Base-by-base conservation (phyloP, 2,797 vertebrate genomes). In the Enteromius fasciolatus region DNA sequence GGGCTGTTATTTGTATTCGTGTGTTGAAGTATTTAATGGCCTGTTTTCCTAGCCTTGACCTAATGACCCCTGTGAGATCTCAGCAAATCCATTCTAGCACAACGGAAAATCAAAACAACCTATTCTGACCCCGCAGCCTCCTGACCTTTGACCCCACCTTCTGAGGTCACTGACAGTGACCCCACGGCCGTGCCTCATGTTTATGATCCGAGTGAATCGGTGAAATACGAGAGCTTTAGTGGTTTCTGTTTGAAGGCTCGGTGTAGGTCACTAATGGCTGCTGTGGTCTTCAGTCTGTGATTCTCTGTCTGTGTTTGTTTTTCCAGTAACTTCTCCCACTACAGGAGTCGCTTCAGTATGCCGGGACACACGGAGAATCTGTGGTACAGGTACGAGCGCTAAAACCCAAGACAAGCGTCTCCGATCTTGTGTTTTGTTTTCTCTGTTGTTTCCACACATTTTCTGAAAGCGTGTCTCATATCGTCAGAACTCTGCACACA, bases 291-390 rank as follows among this genome's bases (percentile, higher is more conserved):
- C 15, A 54, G n/a, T 69, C n/a, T 69, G 3, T 79, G 50, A 75
- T 78, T 73, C 67, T 80, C 78, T 86, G 78, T 74, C 54, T 39
- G 15, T 25, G 41, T 76, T 14, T 46, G 44, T 83, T 85, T 85
- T 78, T 83, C 66, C 91, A 97, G 96, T 91, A 97, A 97, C 89
- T 98, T 98, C 91, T 97, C 97, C 73, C 97, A 98, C 94, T 97
- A 97, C 90, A 96, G 93, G 85, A 95, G 93, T 77, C 96, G 96
- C 59, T 97, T 98, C 91, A 96, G 92, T 89, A 97, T 97, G 96
- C 96, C 96, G 0, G 96, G 97, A 23, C 85, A 94, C 89, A 96
- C 92, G 0, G 95, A 97, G 88, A 93, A 95, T 81, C 90, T 98
- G 10, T 98, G 97, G 96, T 98, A 98, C 95, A 97, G 97, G 96